These are phyloP conservation scores for Drosophila seclusa DNA, from an alignment of 2,888 invertebrate species.

Conservation along the genomic window DNA sequence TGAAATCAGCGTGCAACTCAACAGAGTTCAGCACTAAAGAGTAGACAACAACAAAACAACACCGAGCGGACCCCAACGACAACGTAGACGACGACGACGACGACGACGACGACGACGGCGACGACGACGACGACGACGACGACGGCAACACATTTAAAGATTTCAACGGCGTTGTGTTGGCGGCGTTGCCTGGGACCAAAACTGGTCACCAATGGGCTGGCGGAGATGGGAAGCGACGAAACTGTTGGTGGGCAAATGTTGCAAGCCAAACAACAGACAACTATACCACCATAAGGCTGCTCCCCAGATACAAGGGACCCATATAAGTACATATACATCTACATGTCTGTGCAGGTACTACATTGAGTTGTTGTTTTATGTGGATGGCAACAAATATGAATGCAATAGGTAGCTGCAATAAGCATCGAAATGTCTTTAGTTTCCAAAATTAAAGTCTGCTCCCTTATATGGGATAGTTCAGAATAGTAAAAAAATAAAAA, in stretches of 20 bases:
- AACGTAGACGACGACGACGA: constrained; percentile 23
- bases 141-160: constrained; percentile 52
- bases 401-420: constrained; percentile 7
- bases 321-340: constrained; percentile 44
- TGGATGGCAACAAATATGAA: constrained; percentile 46
- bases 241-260: constrained; percentile 54
- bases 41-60: constrained; percentile 41
- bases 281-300: constrained; percentile 37
- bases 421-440: neutral
- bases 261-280: constrained; percentile 65
- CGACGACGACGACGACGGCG: constrained; percentile 38
- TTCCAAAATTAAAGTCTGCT: neutral
- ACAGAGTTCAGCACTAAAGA: constrained; percentile 41
- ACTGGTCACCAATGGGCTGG: constrained; percentile 51
- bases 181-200: constrained; percentile 55
- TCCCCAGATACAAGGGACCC: constrained; percentile 50
- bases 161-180: constrained; percentile 59
- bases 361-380: constrained; percentile 25
- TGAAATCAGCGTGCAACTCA: constrained; percentile 49
- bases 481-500: neutral
- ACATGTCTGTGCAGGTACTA: constrained; percentile 29
- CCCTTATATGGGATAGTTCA: neutral
- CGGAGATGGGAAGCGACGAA: constrained; percentile 19
- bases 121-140: constrained; percentile 29
- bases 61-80: constrained; percentile 8